Evolutionary conservation across 2,113 vertebrate genomes (phyloP).

Genomic region (Mellivora capensis): DNA sequence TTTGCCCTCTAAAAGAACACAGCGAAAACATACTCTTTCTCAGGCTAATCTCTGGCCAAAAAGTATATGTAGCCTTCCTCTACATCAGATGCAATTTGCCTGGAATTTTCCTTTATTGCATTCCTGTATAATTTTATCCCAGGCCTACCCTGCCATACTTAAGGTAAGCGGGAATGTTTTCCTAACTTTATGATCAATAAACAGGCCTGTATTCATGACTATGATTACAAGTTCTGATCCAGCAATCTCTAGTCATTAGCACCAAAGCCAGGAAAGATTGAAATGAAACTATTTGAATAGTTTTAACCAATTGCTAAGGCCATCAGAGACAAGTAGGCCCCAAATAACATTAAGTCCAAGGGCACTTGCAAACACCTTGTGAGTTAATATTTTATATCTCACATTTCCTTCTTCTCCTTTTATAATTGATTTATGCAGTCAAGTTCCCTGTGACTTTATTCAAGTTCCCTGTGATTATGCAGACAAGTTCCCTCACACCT

Average conservation of each 20-base stretch:
- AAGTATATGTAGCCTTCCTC: neutral
- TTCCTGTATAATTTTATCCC: neutral
- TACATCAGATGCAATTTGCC: neutral
- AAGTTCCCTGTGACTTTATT: constrained; percentile 24
- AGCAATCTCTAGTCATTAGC: neutral
- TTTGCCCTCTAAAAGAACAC: neutral
- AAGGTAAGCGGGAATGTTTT: neutral
- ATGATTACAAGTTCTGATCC: neutral
- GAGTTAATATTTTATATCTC: constrained; percentile 10
- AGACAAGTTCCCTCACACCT: neutral
- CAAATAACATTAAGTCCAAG: neutral
- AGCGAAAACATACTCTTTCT: neutral
- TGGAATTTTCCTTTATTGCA: neutral
- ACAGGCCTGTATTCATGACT: neutral
- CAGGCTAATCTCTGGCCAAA: neutral
- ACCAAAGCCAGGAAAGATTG: neutral
- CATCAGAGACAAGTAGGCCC: neutral
- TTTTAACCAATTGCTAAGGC: neutral
- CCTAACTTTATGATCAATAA: neutral
- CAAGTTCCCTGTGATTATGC: neutral
- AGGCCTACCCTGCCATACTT: neutral
- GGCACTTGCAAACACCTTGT: neutral
- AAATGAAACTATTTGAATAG: neutral
- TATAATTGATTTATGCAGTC: neutral
- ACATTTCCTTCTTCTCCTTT: neutral